Conservation (phyloP, 1,140 invertebrate species). For the Drosophila parvula region DNA sequence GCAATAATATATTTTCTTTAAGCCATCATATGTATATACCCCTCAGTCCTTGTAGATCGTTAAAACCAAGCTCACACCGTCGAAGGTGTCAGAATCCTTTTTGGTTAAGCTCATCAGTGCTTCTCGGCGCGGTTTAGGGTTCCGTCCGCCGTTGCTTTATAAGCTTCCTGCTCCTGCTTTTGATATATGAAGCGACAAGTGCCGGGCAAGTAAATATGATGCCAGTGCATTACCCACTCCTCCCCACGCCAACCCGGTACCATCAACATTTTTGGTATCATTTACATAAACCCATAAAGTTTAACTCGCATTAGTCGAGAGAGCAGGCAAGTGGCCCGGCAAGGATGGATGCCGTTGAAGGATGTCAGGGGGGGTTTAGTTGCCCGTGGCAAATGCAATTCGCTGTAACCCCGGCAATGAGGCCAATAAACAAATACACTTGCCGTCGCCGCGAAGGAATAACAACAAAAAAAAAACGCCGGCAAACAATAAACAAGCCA, state of each 20-base stretch:
- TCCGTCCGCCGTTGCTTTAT: slow-evolving; percentile 25
- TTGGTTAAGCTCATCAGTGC: not conserved
- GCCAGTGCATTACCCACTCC: slow-evolving; percentile 35
- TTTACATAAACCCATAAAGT: slow-evolving; percentile 79
- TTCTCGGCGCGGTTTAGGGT: slow-evolving; percentile 8
- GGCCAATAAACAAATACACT: slow-evolving; percentile 79
- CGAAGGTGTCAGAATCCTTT: not conserved
- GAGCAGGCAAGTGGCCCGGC: slow-evolving; percentile 64
- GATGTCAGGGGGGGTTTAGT: slow-evolving; percentile 52
- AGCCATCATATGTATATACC: not conserved
- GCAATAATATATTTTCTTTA: not conserved
- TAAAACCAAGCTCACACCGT: not conserved
- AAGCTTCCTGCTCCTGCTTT: slow-evolving; percentile 45
- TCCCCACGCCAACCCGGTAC: not conserved
- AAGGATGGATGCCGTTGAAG: slow-evolving; percentile 33
- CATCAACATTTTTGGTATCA: slow-evolving; percentile 56
- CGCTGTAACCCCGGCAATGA: slow-evolving; percentile 68
- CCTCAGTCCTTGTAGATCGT: not conserved
- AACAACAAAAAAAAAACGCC: slow-evolving; percentile 20
- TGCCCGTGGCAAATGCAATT: slow-evolving; percentile 80
- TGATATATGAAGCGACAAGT: slow-evolving; percentile 65
- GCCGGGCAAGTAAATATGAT: slow-evolving; percentile 51
- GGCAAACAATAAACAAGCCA: slow-evolving; percentile 46
- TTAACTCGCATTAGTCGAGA: slow-evolving; percentile 70
- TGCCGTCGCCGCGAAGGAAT: slow-evolving; percentile 32